Percentiles rank a stretch among this genome's conserved stretches.
Evolutionary conservation across 2,113 vertebrate genomes (phyloP).

Genomic region (Elachura formosa): DNA sequence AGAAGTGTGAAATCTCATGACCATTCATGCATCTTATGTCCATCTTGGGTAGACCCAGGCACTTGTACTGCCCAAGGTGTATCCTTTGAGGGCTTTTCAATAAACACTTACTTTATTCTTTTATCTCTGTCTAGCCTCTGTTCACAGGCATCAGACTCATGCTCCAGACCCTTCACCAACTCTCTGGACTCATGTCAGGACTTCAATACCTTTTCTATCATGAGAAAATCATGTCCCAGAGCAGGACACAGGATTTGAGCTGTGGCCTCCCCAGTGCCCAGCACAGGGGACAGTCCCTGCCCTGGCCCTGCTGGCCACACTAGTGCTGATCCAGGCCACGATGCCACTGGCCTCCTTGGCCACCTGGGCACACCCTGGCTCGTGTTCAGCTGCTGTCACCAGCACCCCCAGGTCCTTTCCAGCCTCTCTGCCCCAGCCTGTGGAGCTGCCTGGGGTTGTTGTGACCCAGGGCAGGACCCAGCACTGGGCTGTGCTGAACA

Average conservation of each 20-base stretch:
- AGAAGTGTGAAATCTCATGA: too few species aligned
- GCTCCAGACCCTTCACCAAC: neutral
- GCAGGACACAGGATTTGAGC: fast-evolving
- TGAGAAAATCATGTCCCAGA: neutral
- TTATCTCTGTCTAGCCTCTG: too few species aligned
- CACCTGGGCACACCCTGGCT: neutral
- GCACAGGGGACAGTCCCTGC: fast-evolving
- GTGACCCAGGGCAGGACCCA: neutral
- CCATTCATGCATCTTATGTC: too few species aligned
- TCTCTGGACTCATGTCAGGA: fast-evolving
- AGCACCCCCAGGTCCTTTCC: neutral
- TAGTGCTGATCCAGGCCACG: neutral
- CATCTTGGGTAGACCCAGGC: too few species aligned
- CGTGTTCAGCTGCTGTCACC: fast-evolving
- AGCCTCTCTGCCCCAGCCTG: neutral
- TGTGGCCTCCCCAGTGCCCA: fast-evolving
- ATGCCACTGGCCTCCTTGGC: neutral
- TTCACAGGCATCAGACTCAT: too few species aligned
- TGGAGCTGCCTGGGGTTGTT: fast-evolving
- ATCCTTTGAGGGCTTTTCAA: too few species aligned
- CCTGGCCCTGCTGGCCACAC: neutral
- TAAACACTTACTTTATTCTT: too few species aligned
- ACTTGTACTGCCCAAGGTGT: too few species aligned
- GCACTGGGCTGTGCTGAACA: neutral
- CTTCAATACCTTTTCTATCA: fast-evolving